phyloP scores from a whole-genome alignment of 2,113 vertebrate genomes.

The Oryzias curvinotus region DNA sequence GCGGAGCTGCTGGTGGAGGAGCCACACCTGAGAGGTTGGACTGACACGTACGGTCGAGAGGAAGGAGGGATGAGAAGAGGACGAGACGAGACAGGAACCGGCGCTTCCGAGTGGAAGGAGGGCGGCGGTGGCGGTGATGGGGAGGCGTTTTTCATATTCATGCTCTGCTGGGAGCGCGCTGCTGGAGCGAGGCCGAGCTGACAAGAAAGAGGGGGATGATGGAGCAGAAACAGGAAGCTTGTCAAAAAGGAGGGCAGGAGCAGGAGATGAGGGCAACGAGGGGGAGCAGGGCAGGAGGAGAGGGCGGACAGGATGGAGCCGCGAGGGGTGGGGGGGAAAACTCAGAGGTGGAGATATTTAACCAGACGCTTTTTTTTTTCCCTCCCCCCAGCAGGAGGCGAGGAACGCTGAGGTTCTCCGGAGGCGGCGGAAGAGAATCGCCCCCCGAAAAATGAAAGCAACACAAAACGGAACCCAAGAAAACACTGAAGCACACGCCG shows the following conservation, averaged over 20 bases:
- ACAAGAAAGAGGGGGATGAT: slow-evolving; percentile 40
- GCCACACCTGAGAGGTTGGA: slow-evolving; percentile 38
- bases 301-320: slow-evolving; percentile 2
- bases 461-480: slow-evolving; percentile 4
- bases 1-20: slow-evolving; percentile 38
- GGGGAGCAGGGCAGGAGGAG: slow-evolving; percentile 21
- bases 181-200: slow-evolving; percentile 50
- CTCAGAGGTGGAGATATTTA: slow-evolving; percentile 46
- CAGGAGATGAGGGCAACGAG: slow-evolving; percentile 48
- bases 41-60: slow-evolving; percentile 43
- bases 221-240: slow-evolving; percentile 64
- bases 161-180: slow-evolving; percentile 53
- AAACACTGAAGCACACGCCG: slow-evolving; percentile 32
- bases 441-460: neutral
- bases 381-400: neutral
- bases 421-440: slow-evolving; percentile 14
- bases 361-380: slow-evolving; percentile 11
- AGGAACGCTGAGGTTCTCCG: slow-evolving; percentile 6
- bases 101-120: slow-evolving; percentile 28
- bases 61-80: slow-evolving; percentile 9
- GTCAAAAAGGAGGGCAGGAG: slow-evolving; percentile 53
- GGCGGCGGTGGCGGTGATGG: no score
- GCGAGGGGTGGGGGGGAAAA: neutral
- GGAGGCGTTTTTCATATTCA: slow-evolving; percentile 50
- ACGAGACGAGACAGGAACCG: slow-evolving; percentile 11